Evolutionary conservation across 2,888 invertebrate species (phyloP), one percentile per base, ranked within the genome.

Genomic region (Meghimatium bilineatum): DNA sequence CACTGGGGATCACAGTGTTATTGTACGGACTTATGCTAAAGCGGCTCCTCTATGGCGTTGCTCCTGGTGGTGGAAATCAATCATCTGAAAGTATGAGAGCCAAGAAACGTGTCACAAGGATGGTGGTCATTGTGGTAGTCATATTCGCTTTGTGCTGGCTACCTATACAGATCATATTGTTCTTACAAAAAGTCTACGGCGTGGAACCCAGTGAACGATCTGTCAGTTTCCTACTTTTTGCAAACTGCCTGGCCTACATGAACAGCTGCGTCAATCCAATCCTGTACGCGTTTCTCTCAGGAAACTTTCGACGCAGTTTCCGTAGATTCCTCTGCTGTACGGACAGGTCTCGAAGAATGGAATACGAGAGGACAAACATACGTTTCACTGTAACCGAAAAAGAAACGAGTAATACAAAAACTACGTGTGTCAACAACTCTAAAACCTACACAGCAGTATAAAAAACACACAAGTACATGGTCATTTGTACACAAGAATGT

Each of bases 261-360:
- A 98, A 98, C 95, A 97, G 97, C 91, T 98, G 98, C 93, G 96
- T 98, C 91, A 98, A 98, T 94, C 98, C 98, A 0, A 96, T 98
- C 88, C 95, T 98, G 77, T 98, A 98, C 94, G 98, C 98, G 6
- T 97, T 98, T 94, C 95, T 98, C 79, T 98, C 97, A 1, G 98
- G 98, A 91, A 97, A 97, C 94, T 98, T 98, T 94, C 95, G 98
- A 89, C 96, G 97, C 92, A 97, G 97, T 36, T 98, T 98, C 93
- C 95, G 91, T 29, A 93, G 92, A 80, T 88, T 94, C n/a, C 88
- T 94, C 26, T 91, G 92, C 84, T 93, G 92, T 83, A 85, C 87
- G 2, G 85, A 86, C 29, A 86, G 86, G 36, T 86, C 87, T 14
- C 83, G 87, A 3, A 88, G 90, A 52, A 89, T 89, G 86, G 91